phyloP scores from a whole-genome alignment of 2,888 invertebrate genomes.

The Eubasilissa splendida region DNA sequence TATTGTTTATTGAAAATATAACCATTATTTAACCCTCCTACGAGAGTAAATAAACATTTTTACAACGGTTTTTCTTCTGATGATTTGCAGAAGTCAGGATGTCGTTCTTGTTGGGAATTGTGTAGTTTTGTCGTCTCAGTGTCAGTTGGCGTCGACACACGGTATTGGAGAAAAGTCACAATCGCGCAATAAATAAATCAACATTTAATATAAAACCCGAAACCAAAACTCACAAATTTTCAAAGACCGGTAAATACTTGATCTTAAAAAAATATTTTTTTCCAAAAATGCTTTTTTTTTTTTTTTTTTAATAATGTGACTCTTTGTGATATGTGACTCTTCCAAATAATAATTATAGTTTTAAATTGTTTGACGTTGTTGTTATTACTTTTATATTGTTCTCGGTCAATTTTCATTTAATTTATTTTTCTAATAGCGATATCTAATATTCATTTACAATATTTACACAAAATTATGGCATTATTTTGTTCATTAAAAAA shows the following conservation, averaged over 20 bases:
- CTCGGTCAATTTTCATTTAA: constrained; percentile 56
- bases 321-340: not conserved
- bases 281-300: not conserved
- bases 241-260: not conserved
- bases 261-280: not conserved
- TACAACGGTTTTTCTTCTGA: constrained; percentile 51
- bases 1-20: constrained; percentile 51
- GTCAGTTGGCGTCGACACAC: constrained; percentile 52
- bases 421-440: constrained; percentile 36
- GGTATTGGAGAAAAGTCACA: constrained; percentile 41
- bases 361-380: constrained; percentile 52
- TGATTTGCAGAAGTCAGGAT: constrained; percentile 44
- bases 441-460: constrained; percentile 52
- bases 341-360: constrained; percentile 15
- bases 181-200: constrained; percentile 19
- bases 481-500: constrained; percentile 3
- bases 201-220: not conserved
- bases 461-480: constrained; percentile 48
- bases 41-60: not conserved
- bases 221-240: not conserved
- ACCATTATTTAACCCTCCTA: not conserved
- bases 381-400: constrained; percentile 45
- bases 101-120: constrained; percentile 46
- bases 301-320: not conserved
- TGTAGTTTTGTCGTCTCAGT: constrained; percentile 50